Evolutionary conservation across 2,113 vertebrate genomes (phyloP).

Genomic region (Periophthalmodon schlosseri): DNA sequence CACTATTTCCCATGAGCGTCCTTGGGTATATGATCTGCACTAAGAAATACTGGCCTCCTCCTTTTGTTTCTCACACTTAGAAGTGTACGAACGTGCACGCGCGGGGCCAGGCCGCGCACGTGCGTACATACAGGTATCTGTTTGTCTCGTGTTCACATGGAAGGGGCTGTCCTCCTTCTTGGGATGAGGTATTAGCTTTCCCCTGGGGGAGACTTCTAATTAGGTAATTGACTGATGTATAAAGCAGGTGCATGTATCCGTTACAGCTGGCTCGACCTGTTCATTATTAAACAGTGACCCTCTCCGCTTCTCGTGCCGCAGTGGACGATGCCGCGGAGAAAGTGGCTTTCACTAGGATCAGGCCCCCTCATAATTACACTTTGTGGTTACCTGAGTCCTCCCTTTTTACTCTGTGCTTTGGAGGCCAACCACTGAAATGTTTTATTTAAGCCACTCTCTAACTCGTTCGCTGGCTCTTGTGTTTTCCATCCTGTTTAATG

Average conservation of each 20-base stretch:
- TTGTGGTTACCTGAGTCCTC: constrained; percentile 63
- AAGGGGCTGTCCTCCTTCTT: constrained; percentile 61
- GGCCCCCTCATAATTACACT: constrained; percentile 73
- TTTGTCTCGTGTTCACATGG: constrained; percentile 73
- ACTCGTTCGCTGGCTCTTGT: background rate
- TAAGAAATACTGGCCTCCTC: constrained; percentile 56
- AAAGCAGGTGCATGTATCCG: constrained; percentile 83
- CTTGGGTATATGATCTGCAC: constrained; percentile 69
- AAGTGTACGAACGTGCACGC: constrained; percentile 33
- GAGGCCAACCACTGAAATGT: constrained; percentile 30
- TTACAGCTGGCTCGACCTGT: constrained; percentile 79
- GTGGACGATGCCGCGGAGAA: constrained; percentile 60
- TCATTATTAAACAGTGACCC: constrained; percentile 83
- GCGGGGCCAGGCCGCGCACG: constrained; percentile 19
- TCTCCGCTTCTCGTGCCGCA: constrained; percentile 73
- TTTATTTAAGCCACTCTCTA: background rate
- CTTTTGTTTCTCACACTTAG: constrained; percentile 53
- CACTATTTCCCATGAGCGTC: constrained; percentile 72
- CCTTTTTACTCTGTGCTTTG: constrained; percentile 40
- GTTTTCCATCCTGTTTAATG: background rate
- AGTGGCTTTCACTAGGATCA: constrained; percentile 68
- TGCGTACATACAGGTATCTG: constrained; percentile 62
- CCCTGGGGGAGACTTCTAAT: constrained; percentile 80
- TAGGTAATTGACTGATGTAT: constrained; percentile 83
- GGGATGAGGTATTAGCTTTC: constrained; percentile 76